phyloP scores from a whole-genome alignment of 2,888 invertebrate species.

The Pycnomerus fuliginosus region DNA sequence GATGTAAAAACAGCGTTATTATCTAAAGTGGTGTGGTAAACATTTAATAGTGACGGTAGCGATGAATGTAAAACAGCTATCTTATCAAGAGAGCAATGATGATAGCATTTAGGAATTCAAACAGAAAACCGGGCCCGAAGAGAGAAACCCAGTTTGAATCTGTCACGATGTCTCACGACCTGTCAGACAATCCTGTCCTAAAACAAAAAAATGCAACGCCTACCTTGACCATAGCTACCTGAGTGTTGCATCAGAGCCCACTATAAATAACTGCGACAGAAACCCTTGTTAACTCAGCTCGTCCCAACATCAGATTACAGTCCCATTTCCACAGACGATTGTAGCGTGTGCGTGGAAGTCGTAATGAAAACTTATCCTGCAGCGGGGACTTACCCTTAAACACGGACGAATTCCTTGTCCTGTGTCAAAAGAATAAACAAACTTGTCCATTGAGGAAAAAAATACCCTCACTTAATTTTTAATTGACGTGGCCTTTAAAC shows the following conservation, averaged over 20 bases:
- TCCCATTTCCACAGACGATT: conserved; percentile 29
- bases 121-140: conserved; percentile 21
- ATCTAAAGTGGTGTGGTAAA: conserved; percentile 48
- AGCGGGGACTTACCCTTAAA: conserved; percentile 41
- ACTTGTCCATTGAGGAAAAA: conserved; percentile 46
- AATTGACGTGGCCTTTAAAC: conserved; percentile 47
- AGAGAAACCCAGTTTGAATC: conserved; percentile 38
- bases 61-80: conserved; percentile 47
- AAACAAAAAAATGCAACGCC: conserved; percentile 48
- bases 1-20: conserved; percentile 32
- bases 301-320: conserved; percentile 50
- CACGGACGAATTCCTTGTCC: conserved; percentile 42
- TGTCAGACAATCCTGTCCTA: conserved; percentile 44
- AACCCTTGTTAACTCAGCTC: conserved; percentile 51
- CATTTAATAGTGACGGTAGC: conserved; percentile 46
- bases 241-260: conserved; percentile 52
- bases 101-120: conserved; percentile 43
- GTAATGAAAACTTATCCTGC: conserved; percentile 32
- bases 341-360: conserved; percentile 2
- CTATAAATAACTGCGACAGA: conserved; percentile 53
- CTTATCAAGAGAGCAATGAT: conserved; percentile 48
- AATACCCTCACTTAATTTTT: conserved; percentile 47
- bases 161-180: conserved; percentile 47
- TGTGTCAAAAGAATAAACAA: conserved; percentile 51
- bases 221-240: conserved; percentile 52